phyloP scores from a whole-genome alignment of 2,113 vertebrate species.

The Noturus placidus region DNA sequence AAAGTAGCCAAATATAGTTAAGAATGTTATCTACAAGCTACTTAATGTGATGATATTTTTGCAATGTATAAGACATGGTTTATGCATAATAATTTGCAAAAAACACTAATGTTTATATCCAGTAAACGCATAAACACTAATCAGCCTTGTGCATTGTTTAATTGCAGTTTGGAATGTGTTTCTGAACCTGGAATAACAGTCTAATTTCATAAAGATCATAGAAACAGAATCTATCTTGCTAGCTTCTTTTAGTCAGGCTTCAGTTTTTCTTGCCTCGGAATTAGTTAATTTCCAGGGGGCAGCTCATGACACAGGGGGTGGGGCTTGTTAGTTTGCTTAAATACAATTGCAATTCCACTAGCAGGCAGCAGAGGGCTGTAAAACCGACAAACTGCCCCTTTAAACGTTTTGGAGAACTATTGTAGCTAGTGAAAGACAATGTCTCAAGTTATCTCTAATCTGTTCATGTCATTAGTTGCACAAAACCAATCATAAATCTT shows the following conservation, averaged over 20 bases:
- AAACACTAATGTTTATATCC: background rate
- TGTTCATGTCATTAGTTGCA: background rate
- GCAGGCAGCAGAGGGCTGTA: background rate
- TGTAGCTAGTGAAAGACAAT: background rate
- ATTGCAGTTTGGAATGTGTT: background rate
- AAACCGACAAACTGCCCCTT: background rate
- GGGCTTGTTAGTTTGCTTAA: background rate
- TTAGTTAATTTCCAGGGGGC: no score
- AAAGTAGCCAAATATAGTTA: background rate
- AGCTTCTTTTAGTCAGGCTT: background rate
- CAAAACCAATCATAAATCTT: background rate
- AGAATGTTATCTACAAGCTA: background rate
- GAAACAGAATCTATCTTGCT: background rate
- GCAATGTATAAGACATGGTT: background rate
- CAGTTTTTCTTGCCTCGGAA: background rate
- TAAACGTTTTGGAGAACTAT: background rate
- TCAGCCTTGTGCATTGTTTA: background rate
- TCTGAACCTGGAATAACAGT: background rate
- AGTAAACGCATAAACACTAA: background rate
- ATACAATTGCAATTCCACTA: background rate
- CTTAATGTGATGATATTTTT: background rate
- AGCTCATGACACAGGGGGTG: no score
- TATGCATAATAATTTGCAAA: background rate
- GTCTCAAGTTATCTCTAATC: no score
- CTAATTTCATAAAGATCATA: background rate